Evolutionary conservation across 2,113 vertebrate species (phyloP).

Genomic region (Gallinago media): DNA sequence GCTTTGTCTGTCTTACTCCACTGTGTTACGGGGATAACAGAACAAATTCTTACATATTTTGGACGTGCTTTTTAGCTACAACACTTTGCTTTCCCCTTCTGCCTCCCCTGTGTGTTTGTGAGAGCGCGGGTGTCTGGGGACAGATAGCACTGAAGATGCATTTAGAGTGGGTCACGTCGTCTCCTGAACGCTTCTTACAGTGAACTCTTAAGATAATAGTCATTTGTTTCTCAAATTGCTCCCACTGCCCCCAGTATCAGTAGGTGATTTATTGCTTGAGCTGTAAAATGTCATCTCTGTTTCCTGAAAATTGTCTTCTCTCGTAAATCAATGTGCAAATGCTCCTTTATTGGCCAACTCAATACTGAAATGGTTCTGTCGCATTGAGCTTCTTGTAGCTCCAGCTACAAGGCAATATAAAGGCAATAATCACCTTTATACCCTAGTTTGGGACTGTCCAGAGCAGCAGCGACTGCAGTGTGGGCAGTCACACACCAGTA

Average conservation of each 20-base stretch:
- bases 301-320: background rate
- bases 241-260: background rate
- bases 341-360: background rate
- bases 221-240: background rate
- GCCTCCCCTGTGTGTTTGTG: background rate
- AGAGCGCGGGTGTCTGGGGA: background rate
- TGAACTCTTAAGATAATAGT: too few relatives aligned
- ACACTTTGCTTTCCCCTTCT: background rate
- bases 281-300: background rate
- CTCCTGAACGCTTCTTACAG: background rate
- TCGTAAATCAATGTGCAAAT: background rate
- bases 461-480: background rate
- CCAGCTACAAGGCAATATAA: background rate
- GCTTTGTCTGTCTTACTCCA: background rate
- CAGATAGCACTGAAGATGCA: background rate
- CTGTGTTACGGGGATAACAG: background rate
- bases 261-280: background rate
- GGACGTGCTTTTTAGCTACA: background rate
- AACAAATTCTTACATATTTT: background rate
- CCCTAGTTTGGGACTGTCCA: background rate
- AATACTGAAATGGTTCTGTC: rapidly evolving
- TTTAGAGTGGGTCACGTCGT: background rate
- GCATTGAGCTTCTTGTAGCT: background rate
- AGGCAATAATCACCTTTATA: background rate
- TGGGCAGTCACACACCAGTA: rapidly evolving